These are phyloP conservation scores for Telmatherina bonti DNA, from an alignment of 2,797 vertebrate genomes.

Conservation along the genomic window DNA sequence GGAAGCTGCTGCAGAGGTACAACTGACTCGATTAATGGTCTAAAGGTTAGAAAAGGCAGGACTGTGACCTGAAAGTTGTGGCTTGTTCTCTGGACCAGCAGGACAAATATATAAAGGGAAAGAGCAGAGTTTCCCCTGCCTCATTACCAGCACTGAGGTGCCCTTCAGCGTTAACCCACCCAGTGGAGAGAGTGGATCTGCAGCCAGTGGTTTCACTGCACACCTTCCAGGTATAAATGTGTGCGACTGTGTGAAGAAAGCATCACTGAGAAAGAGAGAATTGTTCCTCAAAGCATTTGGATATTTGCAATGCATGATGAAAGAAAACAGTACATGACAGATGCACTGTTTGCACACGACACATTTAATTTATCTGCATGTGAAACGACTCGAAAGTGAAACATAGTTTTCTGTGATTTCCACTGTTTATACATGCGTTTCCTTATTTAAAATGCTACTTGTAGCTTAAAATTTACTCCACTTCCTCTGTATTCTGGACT, in stretches of 20 bases:
- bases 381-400: background rate
- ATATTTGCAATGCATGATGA: background rate
- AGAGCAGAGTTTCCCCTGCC: conserved; percentile 8
- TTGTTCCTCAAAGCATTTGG: background rate
- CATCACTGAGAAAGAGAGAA: background rate
- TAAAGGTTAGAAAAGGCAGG: conserved; percentile 6
- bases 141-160: conserved; percentile 30
- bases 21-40: background rate
- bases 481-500: background rate
- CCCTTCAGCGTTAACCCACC: conserved; percentile 32
- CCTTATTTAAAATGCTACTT: background rate
- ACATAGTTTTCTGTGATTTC: no score
- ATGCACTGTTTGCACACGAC: background rate
- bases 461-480: background rate
- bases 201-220: conserved; percentile 11
- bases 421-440: no score
- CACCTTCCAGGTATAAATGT: background rate
- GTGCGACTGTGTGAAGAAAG: background rate
- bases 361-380: background rate
- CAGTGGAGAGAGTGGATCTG: conserved; percentile 18
- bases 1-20: background rate
- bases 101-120: conserved; percentile 17
- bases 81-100: conserved; percentile 16
- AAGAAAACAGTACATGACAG: background rate
- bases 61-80: background rate